Conservation (phyloP, 2,113 vertebrate species). For the Phrynocephalus versicolor region DNA sequence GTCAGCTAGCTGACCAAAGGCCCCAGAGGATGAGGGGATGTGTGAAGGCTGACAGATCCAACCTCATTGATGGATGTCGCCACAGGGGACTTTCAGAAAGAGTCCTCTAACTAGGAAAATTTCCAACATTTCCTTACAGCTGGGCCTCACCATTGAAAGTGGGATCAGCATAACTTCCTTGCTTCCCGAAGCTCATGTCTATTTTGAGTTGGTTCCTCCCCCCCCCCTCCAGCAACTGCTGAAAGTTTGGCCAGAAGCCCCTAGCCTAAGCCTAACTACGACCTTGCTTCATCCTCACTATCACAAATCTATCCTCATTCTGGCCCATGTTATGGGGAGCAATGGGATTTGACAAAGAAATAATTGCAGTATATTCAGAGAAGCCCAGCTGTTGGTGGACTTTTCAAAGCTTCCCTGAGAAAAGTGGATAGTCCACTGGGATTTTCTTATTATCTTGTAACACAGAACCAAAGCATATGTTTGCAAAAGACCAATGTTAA, state of each 20-base stretch:
- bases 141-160: neutral
- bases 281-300: neutral
- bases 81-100: neutral
- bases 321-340: no score
- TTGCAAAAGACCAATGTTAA: neutral
- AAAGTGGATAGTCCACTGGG: no score
- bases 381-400: neutral
- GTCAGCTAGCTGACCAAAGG: neutral
- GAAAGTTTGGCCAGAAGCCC: no score
- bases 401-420: neutral
- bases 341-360: no score
- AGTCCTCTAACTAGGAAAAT: neutral
- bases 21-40: neutral
- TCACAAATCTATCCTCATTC: no score
- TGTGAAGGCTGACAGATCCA: neutral
- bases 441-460: neutral
- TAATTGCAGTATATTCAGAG: no score
- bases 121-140: neutral
- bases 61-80: neutral
- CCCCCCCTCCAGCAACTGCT: neutral
- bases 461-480: neutral
- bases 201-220: neutral
- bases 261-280: neutral
- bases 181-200: neutral
- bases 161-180: neutral